Evolutionary conservation across 1,140 invertebrate species (phyloP).

Genomic region (Diabrotica virgifera): DNA sequence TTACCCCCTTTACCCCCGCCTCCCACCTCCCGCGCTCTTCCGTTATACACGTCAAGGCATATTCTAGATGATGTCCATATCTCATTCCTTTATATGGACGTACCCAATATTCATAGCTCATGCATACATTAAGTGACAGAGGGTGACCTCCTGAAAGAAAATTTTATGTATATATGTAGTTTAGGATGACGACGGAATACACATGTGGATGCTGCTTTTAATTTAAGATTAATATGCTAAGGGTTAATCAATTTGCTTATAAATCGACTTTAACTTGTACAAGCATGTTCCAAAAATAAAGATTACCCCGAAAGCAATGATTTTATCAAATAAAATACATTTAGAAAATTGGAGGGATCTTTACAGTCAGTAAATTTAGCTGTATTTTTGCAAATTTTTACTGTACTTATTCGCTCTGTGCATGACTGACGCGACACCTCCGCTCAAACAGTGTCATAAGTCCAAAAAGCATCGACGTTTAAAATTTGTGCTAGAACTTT

Average conservation of each 20-base stretch:
- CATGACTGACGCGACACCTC: no score
- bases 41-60: conserved; percentile 20
- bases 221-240: conserved; percentile 21
- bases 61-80: conserved; percentile 25
- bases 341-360: no score
- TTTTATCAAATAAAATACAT: no score
- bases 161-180: conserved; percentile 20
- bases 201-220: conserved; percentile 17
- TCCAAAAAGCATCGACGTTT: no score
- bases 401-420: no score
- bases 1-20: conserved; percentile 9
- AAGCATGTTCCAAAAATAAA: not conserved
- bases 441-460: no score
- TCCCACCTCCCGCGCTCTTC: conserved; percentile 1
- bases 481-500: no score
- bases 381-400: no score
- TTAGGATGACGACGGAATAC: conserved; percentile 7
- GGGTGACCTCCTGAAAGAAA: conserved; percentile 17
- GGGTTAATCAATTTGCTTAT: conserved; percentile 3
- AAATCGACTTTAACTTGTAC: not conserved
- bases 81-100: conserved; percentile 25
- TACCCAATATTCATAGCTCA: conserved; percentile 23
- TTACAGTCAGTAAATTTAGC: no score
- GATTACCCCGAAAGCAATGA: not conserved
- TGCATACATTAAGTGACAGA: conserved; percentile 18